Conservation (phyloP, 2,113 vertebrate genomes). For the Hoplias malabaricus region DNA sequence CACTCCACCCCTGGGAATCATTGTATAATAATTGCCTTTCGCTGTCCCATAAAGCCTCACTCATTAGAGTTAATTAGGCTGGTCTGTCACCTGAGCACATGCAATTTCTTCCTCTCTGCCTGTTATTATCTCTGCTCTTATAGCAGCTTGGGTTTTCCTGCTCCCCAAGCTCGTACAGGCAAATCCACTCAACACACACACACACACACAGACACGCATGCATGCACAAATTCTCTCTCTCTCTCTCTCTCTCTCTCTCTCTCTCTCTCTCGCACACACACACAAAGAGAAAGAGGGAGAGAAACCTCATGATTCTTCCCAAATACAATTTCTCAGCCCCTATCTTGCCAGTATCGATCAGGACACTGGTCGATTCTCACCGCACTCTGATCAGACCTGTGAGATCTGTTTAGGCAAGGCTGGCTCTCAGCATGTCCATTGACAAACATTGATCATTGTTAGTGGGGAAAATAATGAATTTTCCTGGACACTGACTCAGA, state of each 20-base stretch:
- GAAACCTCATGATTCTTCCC: not conserved
- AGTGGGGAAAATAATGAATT: slow-evolving; percentile 44
- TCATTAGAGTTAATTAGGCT: slow-evolving; percentile 71
- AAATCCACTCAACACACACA: slow-evolving; percentile 6
- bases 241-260: not conserved
- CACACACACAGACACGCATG: slow-evolving; percentile 1
- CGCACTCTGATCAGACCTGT: slow-evolving; percentile 29
- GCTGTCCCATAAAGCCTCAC: slow-evolving; percentile 61
- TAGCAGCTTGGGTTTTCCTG: not conserved
- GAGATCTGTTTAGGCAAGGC: slow-evolving; percentile 37
- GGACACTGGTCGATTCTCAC: slow-evolving; percentile 36
- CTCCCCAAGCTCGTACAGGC: slow-evolving; percentile 10
- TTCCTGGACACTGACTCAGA: slow-evolving; percentile 26
- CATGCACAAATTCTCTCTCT: not conserved
- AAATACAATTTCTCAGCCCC: slow-evolving; percentile 45
- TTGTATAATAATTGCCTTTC: slow-evolving; percentile 21
- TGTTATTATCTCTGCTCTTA: slow-evolving; percentile 29
- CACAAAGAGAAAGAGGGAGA: not conserved
- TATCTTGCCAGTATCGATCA: slow-evolving; percentile 49
- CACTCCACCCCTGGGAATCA: not conserved
- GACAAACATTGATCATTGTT: slow-evolving; percentile 50
- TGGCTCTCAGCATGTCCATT: slow-evolving; percentile 39
- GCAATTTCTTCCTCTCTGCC: slow-evolving; percentile 55
- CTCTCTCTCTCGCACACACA: not conserved
- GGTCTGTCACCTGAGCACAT: slow-evolving; percentile 66